Percentiles rank a stretch among this genome's conserved stretches.
Evolutionary conservation across 2,888 invertebrate species (phyloP).

Genomic region (Xestia ashworthii): DNA sequence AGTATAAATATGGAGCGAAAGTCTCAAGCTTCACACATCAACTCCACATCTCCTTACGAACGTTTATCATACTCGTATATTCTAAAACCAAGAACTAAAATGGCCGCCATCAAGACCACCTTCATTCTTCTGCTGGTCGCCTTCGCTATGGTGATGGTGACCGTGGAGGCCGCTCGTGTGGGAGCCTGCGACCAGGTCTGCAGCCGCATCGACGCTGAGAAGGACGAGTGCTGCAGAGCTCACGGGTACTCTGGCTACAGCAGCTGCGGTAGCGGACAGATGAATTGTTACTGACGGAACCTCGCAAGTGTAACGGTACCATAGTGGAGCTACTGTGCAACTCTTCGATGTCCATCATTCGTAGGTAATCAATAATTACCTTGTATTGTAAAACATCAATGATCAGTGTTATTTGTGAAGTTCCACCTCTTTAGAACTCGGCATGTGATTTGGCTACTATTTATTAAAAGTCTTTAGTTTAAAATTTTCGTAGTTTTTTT

Average conservation of each 20-base stretch:
- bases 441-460: slow-evolving; percentile 6
- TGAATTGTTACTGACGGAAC: slow-evolving; percentile 31
- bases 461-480: slow-evolving; percentile 4
- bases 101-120: slow-evolving; percentile 39
- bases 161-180: slow-evolving; percentile 23
- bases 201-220: slow-evolving; percentile 13
- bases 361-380: slow-evolving; percentile 14
- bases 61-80: neutral
- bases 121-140: slow-evolving; percentile 38
- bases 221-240: slow-evolving; percentile 40
- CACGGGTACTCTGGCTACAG: slow-evolving; percentile 26
- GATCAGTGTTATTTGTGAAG: neutral
- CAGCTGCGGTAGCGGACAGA: neutral
- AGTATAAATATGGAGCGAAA: neutral
- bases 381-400: neutral
- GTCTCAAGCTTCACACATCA: neutral
- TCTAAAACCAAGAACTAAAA: slow-evolving; percentile 11
- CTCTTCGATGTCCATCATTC: slow-evolving; percentile 5
- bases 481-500: neutral
- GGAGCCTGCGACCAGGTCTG: slow-evolving; percentile 43
- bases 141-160: slow-evolving; percentile 46
- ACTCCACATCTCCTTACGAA: neutral
- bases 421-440: slow-evolving; percentile 1
- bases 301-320: slow-evolving; percentile 19
- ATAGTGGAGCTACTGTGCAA: slow-evolving; percentile 10